A percentile compares a stretch with the other conserved stretches of the same genome.
Conservation (phyloP, 2,888 invertebrate genomes). For the Lasioglossum villosulum region DNA sequence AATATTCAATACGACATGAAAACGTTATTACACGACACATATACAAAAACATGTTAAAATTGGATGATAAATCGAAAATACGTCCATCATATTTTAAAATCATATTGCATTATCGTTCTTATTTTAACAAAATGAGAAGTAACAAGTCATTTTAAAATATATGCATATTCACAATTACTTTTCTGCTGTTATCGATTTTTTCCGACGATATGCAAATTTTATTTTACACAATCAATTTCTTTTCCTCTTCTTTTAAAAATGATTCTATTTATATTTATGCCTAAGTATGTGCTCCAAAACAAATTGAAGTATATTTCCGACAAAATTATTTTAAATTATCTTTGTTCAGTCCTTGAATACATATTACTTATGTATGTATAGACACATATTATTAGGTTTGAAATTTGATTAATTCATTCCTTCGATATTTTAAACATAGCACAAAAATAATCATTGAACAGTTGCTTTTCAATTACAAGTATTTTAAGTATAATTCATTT, state of each 20-base stretch:
- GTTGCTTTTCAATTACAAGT: constrained; percentile 31
- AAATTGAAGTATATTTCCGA: neutral
- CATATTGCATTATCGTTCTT: constrained; percentile 9
- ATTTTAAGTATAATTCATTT: constrained; percentile 22
- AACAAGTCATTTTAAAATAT: constrained; percentile 23
- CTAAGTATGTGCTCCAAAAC: constrained; percentile 22
- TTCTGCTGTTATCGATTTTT: constrained; percentile 18
- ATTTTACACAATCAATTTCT: neutral
- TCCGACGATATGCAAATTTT: neutral
- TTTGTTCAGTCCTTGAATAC: constrained; percentile 9
- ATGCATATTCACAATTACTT: constrained; percentile 17
- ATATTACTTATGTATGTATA: constrained; percentile 1
- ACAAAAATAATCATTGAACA: constrained; percentile 24
- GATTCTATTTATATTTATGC: constrained; percentile 20
- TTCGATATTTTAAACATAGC: constrained; percentile 10
- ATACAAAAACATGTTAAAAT: constrained; percentile 59
- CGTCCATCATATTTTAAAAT: constrained; percentile 68
- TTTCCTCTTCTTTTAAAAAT: constrained; percentile 11
- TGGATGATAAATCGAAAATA: constrained; percentile 38
- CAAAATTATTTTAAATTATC: neutral
- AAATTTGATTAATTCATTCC: constrained; percentile 28
- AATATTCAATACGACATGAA: constrained; percentile 40
- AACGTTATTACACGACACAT: constrained; percentile 47
- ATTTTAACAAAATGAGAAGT: constrained; percentile 20
- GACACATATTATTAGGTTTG: constrained; percentile 24